Evolutionary conservation across 2,113 vertebrate genomes (phyloP).

Genomic region (Motacilla tschutschensis): DNA sequence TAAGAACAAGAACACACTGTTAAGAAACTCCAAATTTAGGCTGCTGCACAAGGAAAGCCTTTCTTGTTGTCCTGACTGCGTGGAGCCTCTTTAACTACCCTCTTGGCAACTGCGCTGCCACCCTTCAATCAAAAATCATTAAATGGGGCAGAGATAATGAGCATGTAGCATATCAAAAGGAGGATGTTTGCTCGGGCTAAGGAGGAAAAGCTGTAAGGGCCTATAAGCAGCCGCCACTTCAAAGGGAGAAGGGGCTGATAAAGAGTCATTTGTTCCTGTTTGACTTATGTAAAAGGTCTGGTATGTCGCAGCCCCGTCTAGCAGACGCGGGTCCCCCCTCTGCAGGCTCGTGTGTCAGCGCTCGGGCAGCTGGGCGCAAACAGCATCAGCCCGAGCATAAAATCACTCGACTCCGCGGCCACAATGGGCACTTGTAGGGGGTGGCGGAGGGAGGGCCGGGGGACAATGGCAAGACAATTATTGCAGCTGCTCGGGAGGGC

Average conservation of each 20-base stretch:
- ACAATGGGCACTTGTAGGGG: constrained; percentile 85
- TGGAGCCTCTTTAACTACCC: constrained; percentile 73
- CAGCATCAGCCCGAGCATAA: constrained; percentile 75
- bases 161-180: constrained; percentile 82
- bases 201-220: constrained; percentile 76
- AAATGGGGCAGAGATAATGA: constrained; percentile 84
- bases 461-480: constrained; percentile 81
- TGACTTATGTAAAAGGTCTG: constrained; percentile 86
- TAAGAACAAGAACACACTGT: constrained; percentile 84
- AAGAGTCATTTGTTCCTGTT: constrained; percentile 85
- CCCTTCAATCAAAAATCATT: constrained; percentile 85
- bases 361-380: constrained; percentile 82
- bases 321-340: constrained; percentile 67
- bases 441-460: constrained; percentile 70
- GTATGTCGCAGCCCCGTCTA: constrained; percentile 75
- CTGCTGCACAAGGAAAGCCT: constrained; percentile 77
- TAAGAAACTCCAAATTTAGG: constrained; percentile 83
- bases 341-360: constrained; percentile 75
- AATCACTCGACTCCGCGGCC: constrained; percentile 73
- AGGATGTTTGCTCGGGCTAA: constrained; percentile 79
- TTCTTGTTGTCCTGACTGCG: constrained; percentile 72
- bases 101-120: constrained; percentile 74
- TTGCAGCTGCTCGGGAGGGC: constrained; percentile 82
- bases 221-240: constrained; percentile 76
- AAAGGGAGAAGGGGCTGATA: constrained; percentile 77